Base-by-base conservation (phyloP, 92 coral and sea anemone species). In the Phenganax marumi region DNA sequence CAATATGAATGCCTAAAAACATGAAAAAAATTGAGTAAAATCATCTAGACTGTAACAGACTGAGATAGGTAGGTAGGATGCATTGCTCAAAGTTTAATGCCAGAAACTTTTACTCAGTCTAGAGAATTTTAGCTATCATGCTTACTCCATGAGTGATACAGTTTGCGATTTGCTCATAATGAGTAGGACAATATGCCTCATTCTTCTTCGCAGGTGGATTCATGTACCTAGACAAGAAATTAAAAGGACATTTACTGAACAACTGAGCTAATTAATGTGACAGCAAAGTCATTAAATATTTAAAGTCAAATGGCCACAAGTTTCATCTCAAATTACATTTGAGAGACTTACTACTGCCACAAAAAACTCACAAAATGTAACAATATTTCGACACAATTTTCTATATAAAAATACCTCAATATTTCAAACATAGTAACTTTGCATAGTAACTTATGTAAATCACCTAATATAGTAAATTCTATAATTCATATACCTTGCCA, bases 131-230 rank as follows among this genome's bases (percentile, higher is more conserved):
- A 1, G 5, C 43, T 33, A 33, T 5, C 43, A 33, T 76, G 33
- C 92, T 86, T 88, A 95, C 98, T 47, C 97, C 98, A 83, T 95
- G 98, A 4, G 97, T 95, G 25, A 89, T 78, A 49, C 93, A 89
- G 43, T 95, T 95, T 0, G 97, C 97, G 54, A 90, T 84, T 75
- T 95, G 97, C 84, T 95, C 98, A 50, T 87, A 80, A 3, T 16
- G 24, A 69, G 98, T 95, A 23, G 98, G 96, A 54, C 86, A 87
- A 71, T 95, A 95, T 0, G 98, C 88, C 80, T 92, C 89, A 53
- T 90, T 86, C 84, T 84, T 85, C 75, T 89, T 89, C 9, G 97
- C 95, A 24, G 93, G 95, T 6, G 83, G 88, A 68, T 95, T 95
- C 92, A 88, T 90, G 25, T 83, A 90, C 84, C 98, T 95, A 68